Conservation (phyloP, 1,140 invertebrate species). For the Zaprionus inermis region DNA sequence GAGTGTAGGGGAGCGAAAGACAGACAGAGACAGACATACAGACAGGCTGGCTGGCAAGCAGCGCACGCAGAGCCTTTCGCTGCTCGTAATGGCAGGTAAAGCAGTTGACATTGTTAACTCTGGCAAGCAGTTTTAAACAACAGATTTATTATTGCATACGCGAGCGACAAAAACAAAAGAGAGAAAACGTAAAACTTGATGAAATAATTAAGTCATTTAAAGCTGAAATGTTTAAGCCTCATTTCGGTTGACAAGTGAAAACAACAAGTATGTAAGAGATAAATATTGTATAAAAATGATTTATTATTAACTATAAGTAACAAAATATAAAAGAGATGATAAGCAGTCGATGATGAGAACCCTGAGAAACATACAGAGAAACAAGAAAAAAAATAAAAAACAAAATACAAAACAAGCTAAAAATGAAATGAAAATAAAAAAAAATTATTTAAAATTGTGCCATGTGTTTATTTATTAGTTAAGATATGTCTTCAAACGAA, state of each 20-base stretch:
- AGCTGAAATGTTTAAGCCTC: conserved; percentile 50
- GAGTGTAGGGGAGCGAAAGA: conserved; percentile 16
- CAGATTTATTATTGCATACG: conserved; percentile 55
- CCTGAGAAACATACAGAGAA: conserved; percentile 55
- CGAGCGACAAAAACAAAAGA: conserved; percentile 51
- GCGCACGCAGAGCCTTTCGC: conserved; percentile 66
- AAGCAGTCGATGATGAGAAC: conserved; percentile 57
- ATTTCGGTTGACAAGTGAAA: conserved; percentile 52
- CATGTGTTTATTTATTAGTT: conserved; percentile 4
- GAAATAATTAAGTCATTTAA: conserved; percentile 61
- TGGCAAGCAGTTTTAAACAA: conserved; percentile 72
- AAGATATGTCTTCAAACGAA: background rate
- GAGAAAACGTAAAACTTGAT: conserved; percentile 17
- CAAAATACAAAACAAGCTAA: conserved; percentile 54
- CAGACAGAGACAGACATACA: conserved; percentile 26
- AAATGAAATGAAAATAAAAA: conserved; percentile 74
- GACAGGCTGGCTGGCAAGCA: conserved; percentile 45
- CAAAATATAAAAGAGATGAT: conserved; percentile 59
- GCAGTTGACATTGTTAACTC: conserved; percentile 77
- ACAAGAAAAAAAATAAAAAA: conserved; percentile 52
- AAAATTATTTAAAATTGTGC: conserved; percentile 59
- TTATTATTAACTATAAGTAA: conserved; percentile 78
- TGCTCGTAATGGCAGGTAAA: conserved; percentile 64
- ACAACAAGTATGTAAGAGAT: conserved; percentile 55
- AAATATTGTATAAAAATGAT: conserved; percentile 81